These are phyloP conservation scores for Clarias laeviceps DNA, from an alignment of 2,797 vertebrate species.

Conservation along the genomic window DNA sequence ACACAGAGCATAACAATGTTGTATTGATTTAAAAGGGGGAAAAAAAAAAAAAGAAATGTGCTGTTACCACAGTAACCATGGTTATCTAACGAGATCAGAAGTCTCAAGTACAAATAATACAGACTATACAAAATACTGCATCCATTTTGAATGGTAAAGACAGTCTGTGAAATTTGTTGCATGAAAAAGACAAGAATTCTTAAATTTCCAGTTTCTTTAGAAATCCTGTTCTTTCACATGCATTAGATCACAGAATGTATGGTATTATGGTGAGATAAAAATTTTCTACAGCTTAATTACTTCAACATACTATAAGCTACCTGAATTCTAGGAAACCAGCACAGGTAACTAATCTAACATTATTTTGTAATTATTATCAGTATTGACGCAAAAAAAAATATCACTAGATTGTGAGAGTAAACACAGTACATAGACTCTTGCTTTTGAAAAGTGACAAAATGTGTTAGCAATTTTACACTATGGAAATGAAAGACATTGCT, in stretches of 20 bases:
- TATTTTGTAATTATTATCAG: neutral
- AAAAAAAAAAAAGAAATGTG: neutral
- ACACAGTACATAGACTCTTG: neutral
- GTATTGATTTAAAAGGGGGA: neutral
- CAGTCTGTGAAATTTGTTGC: conserved; percentile 9
- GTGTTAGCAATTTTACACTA: neutral
- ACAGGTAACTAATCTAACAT: neutral
- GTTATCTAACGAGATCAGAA: conserved; percentile 11
- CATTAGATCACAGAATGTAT: neutral
- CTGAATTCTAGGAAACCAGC: conserved; percentile 3
- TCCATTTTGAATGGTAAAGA: conserved; percentile 17
- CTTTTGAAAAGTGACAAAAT: neutral
- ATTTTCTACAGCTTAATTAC: neutral
- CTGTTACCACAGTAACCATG: conserved; percentile 25
- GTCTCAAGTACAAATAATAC: conserved; percentile 23
- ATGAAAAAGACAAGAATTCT: neutral
- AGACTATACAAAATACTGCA: conserved; percentile 14
- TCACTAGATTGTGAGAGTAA: neutral
- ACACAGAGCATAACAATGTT: neutral
- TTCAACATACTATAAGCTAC: neutral
- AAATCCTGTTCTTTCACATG: conserved; percentile 6
- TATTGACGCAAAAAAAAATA: neutral
- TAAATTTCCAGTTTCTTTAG: neutral
- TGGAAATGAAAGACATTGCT: neutral
- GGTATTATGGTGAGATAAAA: neutral